Conservation (phyloP, 1,140 invertebrate species). For the Papilio glaucus region DNA sequence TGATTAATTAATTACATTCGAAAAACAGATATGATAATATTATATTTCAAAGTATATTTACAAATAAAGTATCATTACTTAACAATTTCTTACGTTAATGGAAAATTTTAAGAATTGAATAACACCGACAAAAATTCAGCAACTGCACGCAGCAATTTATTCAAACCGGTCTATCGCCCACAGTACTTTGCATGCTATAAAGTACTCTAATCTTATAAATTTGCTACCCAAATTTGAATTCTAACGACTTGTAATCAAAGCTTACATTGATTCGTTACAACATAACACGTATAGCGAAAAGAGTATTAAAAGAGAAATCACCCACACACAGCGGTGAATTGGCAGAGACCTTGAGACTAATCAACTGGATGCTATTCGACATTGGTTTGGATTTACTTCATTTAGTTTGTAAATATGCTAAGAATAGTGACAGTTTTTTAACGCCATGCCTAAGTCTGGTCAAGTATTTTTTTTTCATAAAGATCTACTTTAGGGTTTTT, state of each 20-base stretch:
- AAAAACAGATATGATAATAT: no score
- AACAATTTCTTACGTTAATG: neutral
- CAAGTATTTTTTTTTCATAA: no score
- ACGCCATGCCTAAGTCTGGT: no score
- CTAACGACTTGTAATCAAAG: neutral
- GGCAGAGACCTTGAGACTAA: slow-evolving; percentile 42
- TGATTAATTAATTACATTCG: neutral
- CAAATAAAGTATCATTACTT: neutral
- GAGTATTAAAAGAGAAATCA: slow-evolving; percentile 30
- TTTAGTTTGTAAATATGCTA: slow-evolving; percentile 4
- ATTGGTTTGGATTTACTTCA: slow-evolving; percentile 29
- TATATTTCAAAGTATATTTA: no score
- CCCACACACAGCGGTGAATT: slow-evolving; percentile 39
- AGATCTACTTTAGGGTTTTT: no score
- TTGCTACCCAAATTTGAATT: neutral
- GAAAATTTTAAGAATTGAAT: neutral
- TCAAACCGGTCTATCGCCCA: slow-evolving; percentile 46
- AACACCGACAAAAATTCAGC: slow-evolving; percentile 20
- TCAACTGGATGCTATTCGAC: slow-evolving; percentile 28
- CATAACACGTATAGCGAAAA: neutral
- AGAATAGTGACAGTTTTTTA: neutral
- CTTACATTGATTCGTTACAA: neutral
- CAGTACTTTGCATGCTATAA: slow-evolving; percentile 38
- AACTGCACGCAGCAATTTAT: slow-evolving; percentile 27
- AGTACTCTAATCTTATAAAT: slow-evolving; percentile 14